Base-by-base conservation (phyloP, 1,140 invertebrate species). In the Eriosoma lanigerum region DNA sequence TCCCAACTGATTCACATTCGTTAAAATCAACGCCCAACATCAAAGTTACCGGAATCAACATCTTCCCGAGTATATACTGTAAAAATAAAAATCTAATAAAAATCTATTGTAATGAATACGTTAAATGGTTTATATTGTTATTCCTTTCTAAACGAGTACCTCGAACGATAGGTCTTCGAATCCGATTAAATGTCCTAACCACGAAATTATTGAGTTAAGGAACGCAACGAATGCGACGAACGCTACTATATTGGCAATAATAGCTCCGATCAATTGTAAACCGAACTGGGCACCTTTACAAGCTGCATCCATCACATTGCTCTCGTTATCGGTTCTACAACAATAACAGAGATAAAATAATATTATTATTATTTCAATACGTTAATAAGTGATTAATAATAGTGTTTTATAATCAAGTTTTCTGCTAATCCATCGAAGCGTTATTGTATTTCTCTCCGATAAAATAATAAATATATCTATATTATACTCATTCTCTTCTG, bases 241-340 rank as follows among this genome's bases (percentile, higher is more conserved):
- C 0, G 96, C 96, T 13, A 98, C 92, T 2, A 99, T 87, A 84
- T 96, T 98, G 4, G 95, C 95, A 19, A 94, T 90, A 81, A 99
- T 96, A 78, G 93, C 93, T 3, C 93, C 88, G 3, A 98, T 90
- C 6, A 98, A 86, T n/a, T 91, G 88, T 19, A 96, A 91, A 3
- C 92, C 94, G 73, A 91, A 89, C 32, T 90, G 88, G 15, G 96
- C 96, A 0, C 96, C 97, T 84, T 92, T 92, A 1, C 92, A 91
- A 0, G 95, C 96, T 5, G 96, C 96, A 85, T 78, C 75, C 17
- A 78, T 46, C 4, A 78, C 75, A 24, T 62, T 78, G 10, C 19
- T 9, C 19, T 58, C 75, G 15, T 78, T 13, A 13, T 4, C n/a
- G 19, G 24, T 12, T 15, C 68, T 72, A 9, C 17, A n/a, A 72